Evolutionary conservation across 2,113 vertebrate species (phyloP).

Genomic region (Gnathonemus echidnorhynchus): DNA sequence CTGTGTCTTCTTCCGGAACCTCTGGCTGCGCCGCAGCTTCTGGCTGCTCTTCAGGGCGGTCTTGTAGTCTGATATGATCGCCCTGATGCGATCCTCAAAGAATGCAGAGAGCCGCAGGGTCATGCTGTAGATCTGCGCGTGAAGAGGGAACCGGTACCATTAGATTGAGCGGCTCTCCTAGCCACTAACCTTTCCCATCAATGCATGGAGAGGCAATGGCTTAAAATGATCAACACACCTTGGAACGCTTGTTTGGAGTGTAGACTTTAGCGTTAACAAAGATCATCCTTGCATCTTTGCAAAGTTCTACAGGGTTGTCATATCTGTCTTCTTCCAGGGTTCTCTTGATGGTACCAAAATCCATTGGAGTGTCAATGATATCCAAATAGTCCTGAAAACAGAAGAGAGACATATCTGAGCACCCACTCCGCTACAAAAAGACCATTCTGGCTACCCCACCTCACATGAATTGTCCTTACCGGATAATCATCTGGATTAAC

Average conservation of each 20-base stretch:
- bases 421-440: neutral
- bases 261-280: constrained; percentile 94
- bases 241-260: constrained; percentile 92
- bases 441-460: neutral
- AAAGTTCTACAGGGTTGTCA: constrained; percentile 83
- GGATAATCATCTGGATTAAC: constrained; percentile 85
- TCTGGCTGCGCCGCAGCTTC: constrained; percentile 73
- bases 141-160: constrained; percentile 13
- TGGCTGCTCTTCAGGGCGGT: constrained; percentile 79
- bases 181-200: neutral
- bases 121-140: constrained; percentile 91
- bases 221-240: constrained; percentile 58
- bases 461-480: constrained; percentile 55
- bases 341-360: constrained; percentile 79
- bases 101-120: constrained; percentile 86
- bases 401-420: neutral
- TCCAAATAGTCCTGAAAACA: constrained; percentile 75
- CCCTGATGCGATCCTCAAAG: constrained; percentile 85
- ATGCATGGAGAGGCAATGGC: neutral
- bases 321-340: constrained; percentile 77
- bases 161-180: neutral
- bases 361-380: constrained; percentile 93
- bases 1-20: constrained; percentile 68
- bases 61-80: constrained; percentile 83
- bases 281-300: constrained; percentile 89